Evolutionary conservation across 2,888 invertebrate genomes (phyloP), one percentile per base, ranked within the genome.

Genomic region (Steinernema carpocapsae): DNA sequence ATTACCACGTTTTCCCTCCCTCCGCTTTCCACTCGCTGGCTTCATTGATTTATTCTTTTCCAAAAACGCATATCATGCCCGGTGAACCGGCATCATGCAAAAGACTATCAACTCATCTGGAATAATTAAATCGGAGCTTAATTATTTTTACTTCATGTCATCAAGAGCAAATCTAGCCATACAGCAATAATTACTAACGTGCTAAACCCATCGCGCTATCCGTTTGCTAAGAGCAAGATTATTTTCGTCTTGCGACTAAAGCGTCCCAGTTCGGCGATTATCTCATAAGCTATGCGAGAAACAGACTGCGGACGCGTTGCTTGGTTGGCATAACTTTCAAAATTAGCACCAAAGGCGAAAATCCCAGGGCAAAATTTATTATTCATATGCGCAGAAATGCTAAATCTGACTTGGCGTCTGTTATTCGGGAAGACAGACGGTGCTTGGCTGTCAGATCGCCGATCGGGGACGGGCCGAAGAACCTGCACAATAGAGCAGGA

Each of bases 61-160:
- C 24, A 22, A 14, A 32, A 64, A 4, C 64, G 37, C 26, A 26
- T 64, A 37, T 29, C 64, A 64, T 29, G 64, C 56, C 26, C 56
- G 26, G 22, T 56, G 56, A 43, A 56, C 56, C 56, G 22, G 6
- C 56, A 24, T 19, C 7, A 24, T 24, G 51, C 51, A 51, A 56
- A 56, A 22, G 64, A 64, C 64, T 64, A 64, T 64, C 64, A 64
- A 32, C 64, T 64, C 32, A 64, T 32, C 64, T 64, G 17, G 64
- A 64, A 32, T 64, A 64, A 64, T 64, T 64, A 64, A 64, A 56
- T 26, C 19, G 26, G 10, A 32, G 64, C 32, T 64, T 64, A 64
- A 64, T 64, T 29, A 17, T 29, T 64, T 64, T 64, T 32, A 26
- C 32, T 29, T 14, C 17, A 29, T 64, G 64, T 32, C 29, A 26